Base-by-base conservation (phyloP, 2,113 vertebrate genomes). In the Indicator indicator region DNA sequence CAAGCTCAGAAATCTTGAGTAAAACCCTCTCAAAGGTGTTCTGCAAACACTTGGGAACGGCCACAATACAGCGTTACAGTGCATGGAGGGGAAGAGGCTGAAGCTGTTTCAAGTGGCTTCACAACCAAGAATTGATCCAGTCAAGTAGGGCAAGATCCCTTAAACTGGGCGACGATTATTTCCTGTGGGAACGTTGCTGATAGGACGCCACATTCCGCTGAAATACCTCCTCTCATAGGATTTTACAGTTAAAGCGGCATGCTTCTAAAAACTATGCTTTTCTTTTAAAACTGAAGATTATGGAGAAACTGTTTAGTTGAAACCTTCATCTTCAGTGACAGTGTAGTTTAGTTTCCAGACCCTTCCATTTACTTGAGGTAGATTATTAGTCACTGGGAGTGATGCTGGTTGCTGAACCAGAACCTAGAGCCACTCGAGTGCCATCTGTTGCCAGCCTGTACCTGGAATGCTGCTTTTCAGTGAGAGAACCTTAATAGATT, bases 41-140 rank as follows among this genome's bases (percentile, higher is more conserved):
- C 13, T 1, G 42, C 0, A n/a, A 3, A 4, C 3, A 0, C 10
- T 1, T 6, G 16, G 15, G 32, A 27, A 0, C 1, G 21, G 80
- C 26, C 16, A 0, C 20, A 5, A 8, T 1, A 30, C 19, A 1
- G 32, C 1, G 76, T 9, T 7, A 2, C 40, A 1, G 3, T 0
- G 48, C 63, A 0, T 1, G 9, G 33, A 3, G 55, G 4, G 4
- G 23, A 5, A 4, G 54, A 5, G 12, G 0, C 0, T 1, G 8
- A 1, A 12, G 46, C 6, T 12, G 2, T 1, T 6, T 0, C 26
- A 14, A 5, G 42, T 5, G 32, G 21, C 56, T 27, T 30, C 55
- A 4, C 28, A 6, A 1, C 14, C 2, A 12, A 12, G 20, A 38
- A 3, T 24, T 8, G 8, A 23, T 55, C 12, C 42, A 38, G 36